These are phyloP conservation scores for Cyprinodon tularosa DNA, from an alignment of 2,113 vertebrate genomes.

Conservation along the genomic window DNA sequence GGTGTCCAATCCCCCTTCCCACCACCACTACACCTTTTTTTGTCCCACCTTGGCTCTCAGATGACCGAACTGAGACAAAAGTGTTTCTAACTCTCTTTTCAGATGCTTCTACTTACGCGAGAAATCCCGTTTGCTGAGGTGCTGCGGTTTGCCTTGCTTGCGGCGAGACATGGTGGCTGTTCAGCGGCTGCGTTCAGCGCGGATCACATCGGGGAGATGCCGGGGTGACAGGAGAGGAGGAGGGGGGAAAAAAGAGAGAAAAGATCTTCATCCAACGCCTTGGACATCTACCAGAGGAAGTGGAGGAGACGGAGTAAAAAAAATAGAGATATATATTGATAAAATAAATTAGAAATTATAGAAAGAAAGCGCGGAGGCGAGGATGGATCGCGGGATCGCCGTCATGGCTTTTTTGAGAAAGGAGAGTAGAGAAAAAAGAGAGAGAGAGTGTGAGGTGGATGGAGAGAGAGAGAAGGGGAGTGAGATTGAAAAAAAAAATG, in stretches of 20 bases:
- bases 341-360: slow-evolving; percentile 99
- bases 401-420: slow-evolving; percentile 93
- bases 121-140: slow-evolving; percentile 99
- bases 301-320: background rate
- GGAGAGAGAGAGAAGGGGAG: slow-evolving; percentile 77
- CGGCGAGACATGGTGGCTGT: slow-evolving; percentile 99
- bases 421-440: slow-evolving; percentile 75
- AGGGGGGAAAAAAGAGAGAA: slow-evolving; percentile 80
- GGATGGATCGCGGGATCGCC: slow-evolving; percentile 99
- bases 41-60: background rate
- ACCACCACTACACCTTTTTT: slow-evolving; percentile 33
- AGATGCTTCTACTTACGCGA: slow-evolving; percentile 92
- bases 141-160: slow-evolving; percentile 99
- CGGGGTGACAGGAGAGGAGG: slow-evolving; percentile 96
- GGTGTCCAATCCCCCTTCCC: slow-evolving; percentile 58
- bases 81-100: slow-evolving; percentile 44
- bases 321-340: slow-evolving; percentile 54
- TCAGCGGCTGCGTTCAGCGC: slow-evolving; percentile 85
- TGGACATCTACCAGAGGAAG: slow-evolving; percentile 89
- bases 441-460: slow-evolving; percentile 79
- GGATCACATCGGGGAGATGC: slow-evolving; percentile 94
- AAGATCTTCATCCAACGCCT: slow-evolving; percentile 98
- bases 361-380: slow-evolving; percentile 98
- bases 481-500: slow-evolving; percentile 89
- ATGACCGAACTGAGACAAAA: background rate